These are phyloP conservation scores for Paguma larvata DNA, from an alignment of 2,797 vertebrate species.

Conservation along the genomic window DNA sequence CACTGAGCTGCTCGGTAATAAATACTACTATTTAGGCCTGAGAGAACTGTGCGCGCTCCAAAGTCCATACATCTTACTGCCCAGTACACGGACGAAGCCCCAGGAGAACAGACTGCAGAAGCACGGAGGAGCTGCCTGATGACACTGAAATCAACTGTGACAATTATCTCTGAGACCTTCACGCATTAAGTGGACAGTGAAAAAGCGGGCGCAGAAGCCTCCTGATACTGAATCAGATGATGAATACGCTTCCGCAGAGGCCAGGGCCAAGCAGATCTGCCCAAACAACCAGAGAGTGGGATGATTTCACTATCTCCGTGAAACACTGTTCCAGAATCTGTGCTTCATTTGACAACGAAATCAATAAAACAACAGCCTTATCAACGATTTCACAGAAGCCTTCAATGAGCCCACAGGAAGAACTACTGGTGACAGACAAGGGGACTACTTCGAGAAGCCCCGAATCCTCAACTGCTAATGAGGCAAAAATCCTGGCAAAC, in stretches of 20 bases:
- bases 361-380: constrained; percentile 22
- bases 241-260: neutral
- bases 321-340: neutral
- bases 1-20: neutral
- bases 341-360: neutral
- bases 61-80: neutral
- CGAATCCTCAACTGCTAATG: neutral
- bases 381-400: neutral
- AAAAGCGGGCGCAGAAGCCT: neutral
- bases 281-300: neutral
- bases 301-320: neutral
- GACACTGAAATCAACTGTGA: neutral
- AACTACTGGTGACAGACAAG: neutral
- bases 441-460: neutral
- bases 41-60: neutral
- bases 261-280: neutral
- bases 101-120: neutral
- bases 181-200: neutral
- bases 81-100: neutral
- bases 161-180: neutral
- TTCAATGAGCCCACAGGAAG: neutral
- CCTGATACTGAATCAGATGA: neutral
- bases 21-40: neutral
- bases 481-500: neutral
- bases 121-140: neutral